phyloP scores from a whole-genome alignment of 2,888 invertebrate genomes.

The Cosmia trapezina region DNA sequence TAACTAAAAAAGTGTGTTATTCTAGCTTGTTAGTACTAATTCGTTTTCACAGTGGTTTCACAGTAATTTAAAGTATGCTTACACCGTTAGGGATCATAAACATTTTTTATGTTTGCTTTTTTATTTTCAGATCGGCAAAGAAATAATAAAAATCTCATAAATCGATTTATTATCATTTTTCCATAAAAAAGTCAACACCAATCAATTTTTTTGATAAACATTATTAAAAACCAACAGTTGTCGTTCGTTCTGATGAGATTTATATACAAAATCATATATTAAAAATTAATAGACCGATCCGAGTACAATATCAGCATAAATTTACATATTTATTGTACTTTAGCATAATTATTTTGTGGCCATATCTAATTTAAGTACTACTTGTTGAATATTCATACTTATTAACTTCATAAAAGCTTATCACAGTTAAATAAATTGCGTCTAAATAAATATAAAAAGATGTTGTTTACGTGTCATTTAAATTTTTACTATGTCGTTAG shows the following conservation, averaged over 20 bases:
- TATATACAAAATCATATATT: conserved; percentile 65
- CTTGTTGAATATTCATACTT: conserved; percentile 68
- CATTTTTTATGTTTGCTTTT: conserved; percentile 6
- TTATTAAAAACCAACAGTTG: conserved; percentile 55
- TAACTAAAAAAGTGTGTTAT: background rate
- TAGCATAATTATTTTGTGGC: conserved; percentile 72
- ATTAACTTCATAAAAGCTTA: conserved; percentile 54
- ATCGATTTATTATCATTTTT: conserved; percentile 49
- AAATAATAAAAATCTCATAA: conserved; percentile 48
- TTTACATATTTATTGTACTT: conserved; percentile 80
- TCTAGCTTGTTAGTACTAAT: background rate
- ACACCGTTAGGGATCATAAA: conserved; percentile 20
- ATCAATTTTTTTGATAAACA: conserved; percentile 43
- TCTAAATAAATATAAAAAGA: conserved; percentile 52
- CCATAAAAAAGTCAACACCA: conserved; percentile 56
- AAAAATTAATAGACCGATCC: conserved; percentile 64
- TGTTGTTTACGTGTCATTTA: conserved; percentile 44
- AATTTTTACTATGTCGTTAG: conserved; percentile 33
- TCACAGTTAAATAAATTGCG: conserved; percentile 47
- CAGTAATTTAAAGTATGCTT: background rate
- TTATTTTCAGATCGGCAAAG: conserved; percentile 20
- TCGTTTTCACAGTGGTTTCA: background rate
- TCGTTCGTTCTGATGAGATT: conserved; percentile 53
- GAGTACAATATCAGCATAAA: conserved; percentile 76
- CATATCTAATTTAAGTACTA: conserved; percentile 64